A percentile compares a stretch with the other conserved stretches of the same genome.
These are phyloP conservation scores for Podabrus alpinus DNA, from an alignment of 2,888 invertebrate genomes.

Conservation along the genomic window DNA sequence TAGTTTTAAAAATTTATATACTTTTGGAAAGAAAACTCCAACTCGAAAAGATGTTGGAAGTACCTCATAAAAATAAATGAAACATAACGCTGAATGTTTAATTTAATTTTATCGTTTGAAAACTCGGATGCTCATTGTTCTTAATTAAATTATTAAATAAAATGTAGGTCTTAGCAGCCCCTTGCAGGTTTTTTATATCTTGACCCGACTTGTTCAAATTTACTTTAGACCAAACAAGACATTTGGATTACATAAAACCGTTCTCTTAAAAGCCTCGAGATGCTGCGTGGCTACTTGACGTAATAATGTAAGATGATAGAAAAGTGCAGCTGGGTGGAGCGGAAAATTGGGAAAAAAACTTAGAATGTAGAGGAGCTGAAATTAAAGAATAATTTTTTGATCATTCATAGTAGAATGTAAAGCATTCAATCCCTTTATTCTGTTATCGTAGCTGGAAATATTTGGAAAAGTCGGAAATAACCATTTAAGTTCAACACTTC, in stretches of 20 bases:
- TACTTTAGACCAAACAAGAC: too few species aligned
- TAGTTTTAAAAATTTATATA: not conserved
- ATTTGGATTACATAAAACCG: too few species aligned
- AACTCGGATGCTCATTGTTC: not conserved
- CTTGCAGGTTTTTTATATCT: not conserved
- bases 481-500: conserved; percentile 11
- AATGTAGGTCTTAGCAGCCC: not conserved
- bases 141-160: not conserved
- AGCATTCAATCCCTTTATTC: not conserved
- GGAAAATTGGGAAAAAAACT: not conserved
- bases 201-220: not conserved
- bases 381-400: not conserved
- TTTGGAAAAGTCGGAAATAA: conserved; percentile 16
- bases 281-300: not conserved
- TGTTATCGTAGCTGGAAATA: conserved; percentile 6
- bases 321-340: not conserved
- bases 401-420: not conserved
- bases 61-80: not conserved
- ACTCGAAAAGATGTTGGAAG: not conserved
- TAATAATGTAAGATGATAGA: not conserved
- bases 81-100: not conserved
- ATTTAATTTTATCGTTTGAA: not conserved
- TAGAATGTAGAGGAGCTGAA: not conserved
- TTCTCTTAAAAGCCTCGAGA: not conserved
- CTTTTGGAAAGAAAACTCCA: not conserved